A percentile compares a stretch with the other conserved stretches of the same genome.
Conservation (phyloP, 2,797 vertebrate genomes). For the Lerista edwardsae region DNA sequence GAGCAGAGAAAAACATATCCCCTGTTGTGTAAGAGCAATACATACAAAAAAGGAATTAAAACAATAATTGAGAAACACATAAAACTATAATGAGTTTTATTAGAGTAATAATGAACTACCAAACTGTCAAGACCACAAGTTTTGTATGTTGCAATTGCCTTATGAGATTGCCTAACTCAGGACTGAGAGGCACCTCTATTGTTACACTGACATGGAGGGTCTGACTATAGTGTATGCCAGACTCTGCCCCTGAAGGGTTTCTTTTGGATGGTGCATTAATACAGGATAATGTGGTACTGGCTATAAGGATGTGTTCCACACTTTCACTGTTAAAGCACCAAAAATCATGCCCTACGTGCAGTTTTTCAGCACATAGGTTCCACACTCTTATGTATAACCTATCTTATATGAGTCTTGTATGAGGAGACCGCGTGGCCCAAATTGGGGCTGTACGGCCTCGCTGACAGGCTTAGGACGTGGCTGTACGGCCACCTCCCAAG, state of each 20-base stretch:
- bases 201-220: neutral
- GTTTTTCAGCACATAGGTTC: no score
- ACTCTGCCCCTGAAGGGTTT: neutral
- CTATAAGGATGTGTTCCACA: neutral
- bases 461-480: no score
- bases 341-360: no score
- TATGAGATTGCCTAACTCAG: neutral
- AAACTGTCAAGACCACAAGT: slow-evolving; percentile 31
- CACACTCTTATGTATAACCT: no score
- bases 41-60: slow-evolving; percentile 57
- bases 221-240: neutral
- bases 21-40: slow-evolving; percentile 37
- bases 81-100: slow-evolving; percentile 52
- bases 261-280: neutral
- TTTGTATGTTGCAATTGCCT: neutral
- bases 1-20: slow-evolving; percentile 30
- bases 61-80: slow-evolving; percentile 51
- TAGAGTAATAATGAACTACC: slow-evolving; percentile 27
- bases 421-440: no score
- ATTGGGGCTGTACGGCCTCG: no score
- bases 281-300: neutral
- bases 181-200: neutral
- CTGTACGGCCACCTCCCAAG: no score
- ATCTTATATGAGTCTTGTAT: no score
- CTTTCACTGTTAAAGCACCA: no score